Conservation (phyloP, 2,888 invertebrate genomes). For the Agriopis leucophaearia region DNA sequence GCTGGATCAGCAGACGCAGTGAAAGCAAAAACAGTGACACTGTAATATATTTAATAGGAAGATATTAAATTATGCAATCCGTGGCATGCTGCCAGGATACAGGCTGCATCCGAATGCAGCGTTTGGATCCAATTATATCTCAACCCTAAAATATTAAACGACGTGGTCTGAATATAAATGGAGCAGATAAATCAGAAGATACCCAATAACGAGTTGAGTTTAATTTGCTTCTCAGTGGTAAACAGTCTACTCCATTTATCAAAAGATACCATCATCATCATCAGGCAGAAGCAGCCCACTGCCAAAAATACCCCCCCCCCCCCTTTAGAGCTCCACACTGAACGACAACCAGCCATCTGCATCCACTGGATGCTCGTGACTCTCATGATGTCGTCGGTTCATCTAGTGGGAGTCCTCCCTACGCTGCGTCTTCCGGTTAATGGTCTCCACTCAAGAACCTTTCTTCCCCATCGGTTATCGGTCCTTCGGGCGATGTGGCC, state of each 20-base stretch:
- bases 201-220: conserved; percentile 11
- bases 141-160: conserved; percentile 82
- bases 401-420: too few species aligned
- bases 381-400: too few species aligned
- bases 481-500: too few species aligned
- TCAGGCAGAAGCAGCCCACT: too few species aligned
- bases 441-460: too few species aligned
- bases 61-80: conserved; percentile 76
- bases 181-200: conserved; percentile 61
- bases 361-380: too few species aligned
- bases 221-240: conserved; percentile 19
- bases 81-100: conserved; percentile 75
- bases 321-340: too few species aligned
- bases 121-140: conserved; percentile 80
- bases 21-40: conserved; percentile 48
- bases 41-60: conserved; percentile 65
- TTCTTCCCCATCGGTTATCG: too few species aligned
- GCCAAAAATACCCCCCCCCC: too few species aligned
- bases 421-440: too few species aligned
- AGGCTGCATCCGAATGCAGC: conserved; percentile 77
- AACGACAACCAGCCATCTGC: too few species aligned
- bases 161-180: conserved; percentile 76
- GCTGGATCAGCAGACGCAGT: conserved; percentile 6
- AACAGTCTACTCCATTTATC: not conserved
- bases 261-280: not conserved